phyloP scores from a whole-genome alignment of 2,797 vertebrate species.

The Gastrophryne carolinensis region DNA sequence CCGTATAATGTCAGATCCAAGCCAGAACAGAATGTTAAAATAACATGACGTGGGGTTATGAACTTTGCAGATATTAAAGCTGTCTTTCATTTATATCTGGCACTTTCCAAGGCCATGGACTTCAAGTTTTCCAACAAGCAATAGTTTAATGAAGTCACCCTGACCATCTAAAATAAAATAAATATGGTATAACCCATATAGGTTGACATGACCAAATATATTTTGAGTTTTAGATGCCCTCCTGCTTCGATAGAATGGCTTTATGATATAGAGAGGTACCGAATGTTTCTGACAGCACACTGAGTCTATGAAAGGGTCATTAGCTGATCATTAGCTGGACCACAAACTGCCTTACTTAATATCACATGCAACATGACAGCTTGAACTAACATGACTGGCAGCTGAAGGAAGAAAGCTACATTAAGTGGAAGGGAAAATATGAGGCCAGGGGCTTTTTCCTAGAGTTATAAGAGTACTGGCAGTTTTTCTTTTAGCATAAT shows the following conservation, averaged over 20 bases:
- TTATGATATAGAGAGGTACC: not conserved
- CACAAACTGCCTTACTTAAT: too few relatives aligned
- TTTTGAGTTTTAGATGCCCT: not conserved
- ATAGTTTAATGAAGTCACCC: slow-evolving; percentile 35
- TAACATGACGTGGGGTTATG: slow-evolving; percentile 42
- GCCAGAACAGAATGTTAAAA: slow-evolving; percentile 47
- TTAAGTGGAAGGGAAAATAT: too few relatives aligned
- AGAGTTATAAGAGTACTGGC: too few relatives aligned
- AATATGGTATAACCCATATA: slow-evolving; percentile 1
- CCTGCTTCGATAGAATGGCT: not conserved
- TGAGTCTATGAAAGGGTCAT: too few relatives aligned
- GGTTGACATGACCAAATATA: not conserved
- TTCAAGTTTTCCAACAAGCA: slow-evolving; percentile 31
- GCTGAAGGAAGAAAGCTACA: too few relatives aligned
- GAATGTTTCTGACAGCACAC: too few relatives aligned
- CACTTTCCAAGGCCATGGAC: slow-evolving; percentile 22
- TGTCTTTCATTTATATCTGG: slow-evolving; percentile 42
- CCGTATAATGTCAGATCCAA: slow-evolving; percentile 31
- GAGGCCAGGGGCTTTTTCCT: too few relatives aligned
- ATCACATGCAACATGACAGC: too few relatives aligned
- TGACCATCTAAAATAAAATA: slow-evolving; percentile 9
- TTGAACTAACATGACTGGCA: too few relatives aligned
- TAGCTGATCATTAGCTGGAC: too few relatives aligned
- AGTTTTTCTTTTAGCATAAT: too few relatives aligned
- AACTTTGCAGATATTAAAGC: slow-evolving; percentile 43